phyloP scores from a whole-genome alignment of 2,888 invertebrate species.

The Lordiphosa fenestrarum region DNA sequence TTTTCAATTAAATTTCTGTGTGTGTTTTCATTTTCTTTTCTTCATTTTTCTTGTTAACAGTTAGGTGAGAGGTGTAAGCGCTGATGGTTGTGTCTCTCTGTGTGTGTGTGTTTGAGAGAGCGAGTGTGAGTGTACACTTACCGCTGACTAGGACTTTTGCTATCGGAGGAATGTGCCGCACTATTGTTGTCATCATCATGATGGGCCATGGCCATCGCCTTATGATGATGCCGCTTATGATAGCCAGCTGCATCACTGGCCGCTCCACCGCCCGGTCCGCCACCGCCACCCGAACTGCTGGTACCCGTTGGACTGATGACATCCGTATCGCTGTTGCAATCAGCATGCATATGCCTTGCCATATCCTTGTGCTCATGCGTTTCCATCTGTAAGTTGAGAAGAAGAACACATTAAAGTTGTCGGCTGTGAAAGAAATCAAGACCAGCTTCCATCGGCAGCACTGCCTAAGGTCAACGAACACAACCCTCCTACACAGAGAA shows the following conservation, averaged over 20 bases:
- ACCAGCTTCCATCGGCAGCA: too few relatives aligned
- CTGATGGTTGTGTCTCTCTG: conserved; percentile 8
- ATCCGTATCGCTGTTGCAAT: conserved; percentile 76
- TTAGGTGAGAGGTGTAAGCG: background rate
- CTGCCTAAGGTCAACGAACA: too few relatives aligned
- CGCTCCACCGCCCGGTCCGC: conserved; percentile 78
- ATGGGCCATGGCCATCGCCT: conserved; percentile 80
- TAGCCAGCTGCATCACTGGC: conserved; percentile 38
- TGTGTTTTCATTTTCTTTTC: conserved; percentile 15
- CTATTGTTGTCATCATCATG: conserved; percentile 86
- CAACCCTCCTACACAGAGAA: too few relatives aligned
- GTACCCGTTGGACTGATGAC: conserved; percentile 77
- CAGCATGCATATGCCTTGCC: conserved; percentile 45
- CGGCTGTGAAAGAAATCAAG: too few relatives aligned
- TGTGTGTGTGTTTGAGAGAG: conserved; percentile 1
- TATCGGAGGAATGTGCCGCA: conserved; percentile 86
- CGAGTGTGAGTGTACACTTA: conserved; percentile 70
- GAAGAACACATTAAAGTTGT: background rate
- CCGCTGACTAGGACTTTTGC: conserved; percentile 87
- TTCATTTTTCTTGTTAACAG: conserved; percentile 1
- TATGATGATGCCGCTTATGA: conserved; percentile 65
- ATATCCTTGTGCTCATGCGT: conserved; percentile 73
- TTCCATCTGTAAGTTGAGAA: conserved; percentile 60
- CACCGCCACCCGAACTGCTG: conserved; percentile 79
- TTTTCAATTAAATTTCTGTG: too few relatives aligned